A percentile compares a stretch with the other conserved stretches of the same genome.
Evolutionary conservation across 2,113 vertebrate species (phyloP).

Genomic region (Falcunculus frontatus): DNA sequence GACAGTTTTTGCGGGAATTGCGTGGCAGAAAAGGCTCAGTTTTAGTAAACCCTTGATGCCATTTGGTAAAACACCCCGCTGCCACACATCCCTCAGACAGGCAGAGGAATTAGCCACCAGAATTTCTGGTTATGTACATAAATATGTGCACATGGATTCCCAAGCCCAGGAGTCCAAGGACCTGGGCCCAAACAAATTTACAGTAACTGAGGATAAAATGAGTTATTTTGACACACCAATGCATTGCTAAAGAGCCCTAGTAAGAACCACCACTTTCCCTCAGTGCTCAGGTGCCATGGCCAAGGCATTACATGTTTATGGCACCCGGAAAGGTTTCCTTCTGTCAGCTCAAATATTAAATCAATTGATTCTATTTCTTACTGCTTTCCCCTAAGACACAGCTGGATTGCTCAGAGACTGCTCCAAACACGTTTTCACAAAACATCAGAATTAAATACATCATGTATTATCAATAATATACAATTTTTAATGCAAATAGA

Average conservation of each 20-base stretch:
- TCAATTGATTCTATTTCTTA: neutral
- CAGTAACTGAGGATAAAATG: neutral
- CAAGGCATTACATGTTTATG: neutral
- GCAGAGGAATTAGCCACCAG: neutral
- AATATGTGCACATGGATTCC: rapidly evolving
- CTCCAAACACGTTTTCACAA: neutral
- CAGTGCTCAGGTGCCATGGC: neutral
- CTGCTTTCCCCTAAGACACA: neutral
- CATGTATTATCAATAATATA: neutral
- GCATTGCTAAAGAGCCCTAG: neutral
- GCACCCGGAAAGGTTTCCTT: neutral
- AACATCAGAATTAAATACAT: neutral
- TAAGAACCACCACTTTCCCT: neutral
- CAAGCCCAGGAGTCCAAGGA: neutral
- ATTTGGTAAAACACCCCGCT: neutral
- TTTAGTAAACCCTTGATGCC: neutral
- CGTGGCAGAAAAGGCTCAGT: neutral
- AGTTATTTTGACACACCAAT: neutral
- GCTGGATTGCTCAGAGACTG: neutral
- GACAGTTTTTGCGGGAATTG: neutral
- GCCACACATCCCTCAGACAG: rapidly evolving
- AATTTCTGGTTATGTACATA: neutral
- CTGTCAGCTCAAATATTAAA: neutral
- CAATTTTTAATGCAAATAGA: neutral
- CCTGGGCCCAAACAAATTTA: neutral